Evolutionary conservation across 2,888 invertebrate species (phyloP), one percentile per base, ranked within the genome.

Genomic region (Octodonta nipae): DNA sequence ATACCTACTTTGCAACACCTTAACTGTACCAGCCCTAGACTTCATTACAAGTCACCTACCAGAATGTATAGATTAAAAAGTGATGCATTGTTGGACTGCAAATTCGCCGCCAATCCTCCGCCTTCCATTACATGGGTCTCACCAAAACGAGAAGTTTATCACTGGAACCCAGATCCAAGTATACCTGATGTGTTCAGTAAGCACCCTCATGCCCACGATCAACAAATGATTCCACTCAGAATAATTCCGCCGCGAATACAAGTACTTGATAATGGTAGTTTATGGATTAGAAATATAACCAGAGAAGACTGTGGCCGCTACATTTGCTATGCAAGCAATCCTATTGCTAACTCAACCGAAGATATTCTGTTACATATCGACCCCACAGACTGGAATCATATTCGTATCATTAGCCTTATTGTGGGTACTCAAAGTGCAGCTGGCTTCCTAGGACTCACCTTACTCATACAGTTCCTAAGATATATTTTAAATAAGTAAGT

Each of bases 121-220:
- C 85, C 87, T 2, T 78, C 82, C 28, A 70, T 89, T 31, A 81
- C 82, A 7, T 91, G 91, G 91, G 74, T 84, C 15, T 86, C 87
- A 2, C 85, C 85, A 3, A 71, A 67, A 1, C 68, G 77, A 32
- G 66, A 73, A 49, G 72, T 82, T 11, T 72, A 74, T 46, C 82
- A 84, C 40, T 83, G 83, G 77, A 80, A 79, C 56, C 81, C 82
- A 1, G 80, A 84, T 47, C 73, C 74, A 1, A 64, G 59, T 7
- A 66, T 73, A 20, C 73, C 73, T 3, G 78, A 77, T 47, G 65
- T 71, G 37, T 80, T 77, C 57, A 65, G 69, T 45, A 73, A 75
- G 47, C 80, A 80, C 55, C 74, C 78, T 1, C 58, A 58, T 32
- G 57, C 73, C 2, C 79, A 79, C 60, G 68, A 72, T 41, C 63